A percentile compares a stretch with the other conserved stretches of the same genome.
Evolutionary conservation across 1,140 invertebrate species (phyloP).

Genomic region (Anoplolepis gracilipes): DNA sequence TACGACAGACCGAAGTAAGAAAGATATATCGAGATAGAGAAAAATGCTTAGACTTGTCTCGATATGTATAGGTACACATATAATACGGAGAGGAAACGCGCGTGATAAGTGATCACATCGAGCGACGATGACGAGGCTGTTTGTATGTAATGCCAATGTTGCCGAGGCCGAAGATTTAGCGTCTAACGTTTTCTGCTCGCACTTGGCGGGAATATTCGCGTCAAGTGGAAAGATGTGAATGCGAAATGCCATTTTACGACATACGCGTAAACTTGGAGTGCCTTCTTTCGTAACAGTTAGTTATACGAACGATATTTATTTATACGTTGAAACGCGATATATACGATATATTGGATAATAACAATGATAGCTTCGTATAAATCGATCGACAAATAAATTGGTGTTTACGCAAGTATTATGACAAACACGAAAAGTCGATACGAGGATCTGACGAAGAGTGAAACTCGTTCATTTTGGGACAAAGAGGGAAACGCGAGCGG

Average conservation of each 20-base stretch:
- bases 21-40: not conserved
- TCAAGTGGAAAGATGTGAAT: too few relatives aligned
- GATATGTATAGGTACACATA: not conserved
- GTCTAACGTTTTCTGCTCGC: not conserved
- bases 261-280: not conserved
- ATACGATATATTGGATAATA: not conserved
- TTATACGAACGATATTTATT: too few relatives aligned
- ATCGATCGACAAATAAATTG: slow-evolving; percentile 23
- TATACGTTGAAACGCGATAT: not conserved
- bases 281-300: too few relatives aligned
- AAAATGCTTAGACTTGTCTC: not conserved
- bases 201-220: slow-evolving; percentile 34
- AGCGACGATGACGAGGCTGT: slow-evolving; percentile 35
- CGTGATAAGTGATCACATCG: slow-evolving; percentile 10
- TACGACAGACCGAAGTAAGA: not conserved
- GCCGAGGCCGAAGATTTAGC: slow-evolving; percentile 10
- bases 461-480: slow-evolving; percentile 22
- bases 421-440: not conserved
- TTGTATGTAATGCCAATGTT: not conserved
- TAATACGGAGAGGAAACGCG: not conserved
- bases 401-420: slow-evolving; percentile 33
- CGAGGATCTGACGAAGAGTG: slow-evolving; percentile 1
- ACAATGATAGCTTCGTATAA: not conserved
- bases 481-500: not conserved
- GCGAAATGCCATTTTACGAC: too few relatives aligned